Conservation (phyloP, 2,797 vertebrate genomes). For the Argentina silus region DNA sequence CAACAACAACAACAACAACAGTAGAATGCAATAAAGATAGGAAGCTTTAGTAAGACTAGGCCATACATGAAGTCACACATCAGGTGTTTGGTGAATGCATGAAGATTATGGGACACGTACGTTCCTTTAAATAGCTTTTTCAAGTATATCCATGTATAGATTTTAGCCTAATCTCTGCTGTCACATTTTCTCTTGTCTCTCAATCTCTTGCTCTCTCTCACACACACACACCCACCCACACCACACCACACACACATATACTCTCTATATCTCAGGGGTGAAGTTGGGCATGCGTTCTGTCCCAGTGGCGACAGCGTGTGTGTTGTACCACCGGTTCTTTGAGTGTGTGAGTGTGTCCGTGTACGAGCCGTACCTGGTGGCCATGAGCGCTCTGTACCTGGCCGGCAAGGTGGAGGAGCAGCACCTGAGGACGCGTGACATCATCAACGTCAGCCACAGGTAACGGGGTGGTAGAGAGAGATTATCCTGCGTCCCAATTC, state of each 20-base stretch:
- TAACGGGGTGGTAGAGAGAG: constrained; percentile 45
- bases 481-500: neutral
- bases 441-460: constrained; percentile 87
- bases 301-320: constrained; percentile 85
- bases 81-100: no score
- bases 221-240: no score
- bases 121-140: no score
- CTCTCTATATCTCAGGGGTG: constrained; percentile 68
- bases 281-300: constrained; percentile 89
- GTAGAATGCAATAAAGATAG: no score
- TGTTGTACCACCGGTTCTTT: constrained; percentile 89
- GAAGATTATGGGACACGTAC: no score
- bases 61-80: no score
- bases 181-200: neutral
- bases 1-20: no score
- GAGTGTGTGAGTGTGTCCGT: constrained; percentile 65
- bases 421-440: constrained; percentile 85
- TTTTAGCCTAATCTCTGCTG: neutral
- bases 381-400: constrained; percentile 88
- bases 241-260: no score
- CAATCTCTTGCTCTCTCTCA: neutral
- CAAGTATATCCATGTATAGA: no score
- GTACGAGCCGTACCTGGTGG: constrained; percentile 88
- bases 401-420: constrained; percentile 92
- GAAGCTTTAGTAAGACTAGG: no score